Conservation (phyloP, 2,113 vertebrate species). For the Periophthalmodon schlosseri region DNA sequence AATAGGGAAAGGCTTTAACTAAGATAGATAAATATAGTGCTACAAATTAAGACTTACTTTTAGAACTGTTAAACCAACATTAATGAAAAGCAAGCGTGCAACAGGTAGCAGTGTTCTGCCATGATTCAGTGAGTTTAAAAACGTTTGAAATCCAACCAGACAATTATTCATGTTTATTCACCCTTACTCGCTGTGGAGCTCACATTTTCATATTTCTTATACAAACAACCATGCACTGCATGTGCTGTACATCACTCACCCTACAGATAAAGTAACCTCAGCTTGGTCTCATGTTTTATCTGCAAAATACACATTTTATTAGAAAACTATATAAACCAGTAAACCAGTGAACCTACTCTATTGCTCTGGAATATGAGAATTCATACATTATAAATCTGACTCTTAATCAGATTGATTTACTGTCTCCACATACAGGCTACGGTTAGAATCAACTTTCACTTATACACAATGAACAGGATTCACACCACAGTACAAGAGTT, state of each 20-base stretch:
- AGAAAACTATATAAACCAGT: no score
- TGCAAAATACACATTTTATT: not conserved
- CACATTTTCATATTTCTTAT: not conserved
- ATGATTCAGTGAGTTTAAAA: not conserved
- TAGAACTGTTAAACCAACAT: not conserved
- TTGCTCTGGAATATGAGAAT: not conserved
- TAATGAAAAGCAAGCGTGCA: not conserved
- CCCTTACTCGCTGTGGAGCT: not conserved
- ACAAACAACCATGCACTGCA: not conserved
- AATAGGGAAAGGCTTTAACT: not conserved
- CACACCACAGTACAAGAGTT: not conserved
- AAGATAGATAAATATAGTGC: not conserved
- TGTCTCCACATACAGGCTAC: not conserved
- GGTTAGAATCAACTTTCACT: not conserved
- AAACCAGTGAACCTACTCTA: not conserved
- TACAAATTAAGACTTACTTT: not conserved
- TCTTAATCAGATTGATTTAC: not conserved
- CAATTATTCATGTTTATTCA: not conserved
- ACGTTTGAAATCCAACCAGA: not conserved
- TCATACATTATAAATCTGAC: not conserved
- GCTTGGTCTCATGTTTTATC: no score
- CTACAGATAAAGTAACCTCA: not conserved
- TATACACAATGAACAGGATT: not conserved
- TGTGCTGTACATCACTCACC: not conserved
- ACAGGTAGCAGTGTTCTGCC: not conserved